Conservation (phyloP, 2,113 vertebrate species). For the Ondatra zibethicus region DNA sequence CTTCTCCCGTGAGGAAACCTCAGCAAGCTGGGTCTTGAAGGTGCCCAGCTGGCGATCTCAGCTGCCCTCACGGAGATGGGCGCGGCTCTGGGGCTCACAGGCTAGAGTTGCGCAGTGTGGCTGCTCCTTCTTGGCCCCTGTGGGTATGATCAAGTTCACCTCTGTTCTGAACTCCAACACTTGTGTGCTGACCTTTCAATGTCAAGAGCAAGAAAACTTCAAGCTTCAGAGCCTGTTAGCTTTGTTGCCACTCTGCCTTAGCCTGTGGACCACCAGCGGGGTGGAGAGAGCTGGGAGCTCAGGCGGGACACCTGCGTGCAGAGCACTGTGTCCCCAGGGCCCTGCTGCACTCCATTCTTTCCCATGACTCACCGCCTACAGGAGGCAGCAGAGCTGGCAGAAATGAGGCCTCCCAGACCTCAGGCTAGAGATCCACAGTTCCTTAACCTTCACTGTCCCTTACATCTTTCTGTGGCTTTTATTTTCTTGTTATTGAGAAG, state of each 20-base stretch:
- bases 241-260: not conserved
- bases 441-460: not conserved
- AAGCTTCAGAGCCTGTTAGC: not conserved
- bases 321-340: not conserved
- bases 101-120: not conserved
- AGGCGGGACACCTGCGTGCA: not conserved
- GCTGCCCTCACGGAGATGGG: not conserved
- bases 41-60: no score
- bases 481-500: conserved; percentile 12
- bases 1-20: not conserved
- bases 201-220: not conserved
- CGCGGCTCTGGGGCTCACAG: not conserved
- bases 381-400: not conserved
- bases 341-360: not conserved
- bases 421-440: not conserved
- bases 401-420: not conserved
- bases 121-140: not conserved
- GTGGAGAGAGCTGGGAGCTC: not conserved
- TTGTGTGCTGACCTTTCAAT: not conserved
- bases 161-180: not conserved
- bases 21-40: not conserved
- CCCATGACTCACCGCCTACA: not conserved
- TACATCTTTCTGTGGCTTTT: not conserved
- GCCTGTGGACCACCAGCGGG: accelerated
- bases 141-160: accelerated